Conservation (phyloP, 1,140 invertebrate genomes). For the Drosophila guanche region DNA sequence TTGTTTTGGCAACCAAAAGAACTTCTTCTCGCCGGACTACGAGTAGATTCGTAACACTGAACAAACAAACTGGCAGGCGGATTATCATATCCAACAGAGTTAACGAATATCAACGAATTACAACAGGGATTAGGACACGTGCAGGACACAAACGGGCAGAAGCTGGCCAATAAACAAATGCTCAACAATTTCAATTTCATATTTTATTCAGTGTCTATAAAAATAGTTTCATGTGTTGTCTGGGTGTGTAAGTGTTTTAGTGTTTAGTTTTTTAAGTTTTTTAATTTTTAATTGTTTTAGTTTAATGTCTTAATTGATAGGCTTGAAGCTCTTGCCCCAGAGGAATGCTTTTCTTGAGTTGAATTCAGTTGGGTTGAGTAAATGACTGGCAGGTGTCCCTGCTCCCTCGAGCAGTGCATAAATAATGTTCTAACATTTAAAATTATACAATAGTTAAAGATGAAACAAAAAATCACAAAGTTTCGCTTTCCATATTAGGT, state of each 20-base stretch:
- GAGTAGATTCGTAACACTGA: conserved; percentile 12
- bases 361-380: conserved; percentile 15
- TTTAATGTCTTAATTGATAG: conserved; percentile 55
- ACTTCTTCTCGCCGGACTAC: conserved; percentile 23
- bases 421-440: neutral
- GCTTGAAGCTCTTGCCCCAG: conserved; percentile 23
- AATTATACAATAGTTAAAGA: neutral
- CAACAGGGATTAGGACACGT: conserved; percentile 53
- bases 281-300: conserved; percentile 14
- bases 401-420: no score
- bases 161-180: conserved; percentile 15
- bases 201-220: conserved; percentile 47
- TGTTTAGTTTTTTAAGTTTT: conserved; percentile 12
- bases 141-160: conserved; percentile 35
- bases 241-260: conserved; percentile 17
- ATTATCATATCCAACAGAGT: conserved; percentile 42
- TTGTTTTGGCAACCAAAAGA: conserved; percentile 77
- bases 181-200: conserved; percentile 19
- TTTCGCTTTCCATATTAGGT: neutral
- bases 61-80: conserved; percentile 52
- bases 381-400: conserved; percentile 27
- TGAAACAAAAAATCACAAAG: neutral
- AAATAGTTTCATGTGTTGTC: conserved; percentile 34
- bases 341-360: conserved; percentile 16
- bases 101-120: conserved; percentile 36